A percentile compares a stretch with the other conserved stretches of the same genome.
phyloP scores from a whole-genome alignment of 2,113 vertebrate genomes.

The Numenius arquata region DNA sequence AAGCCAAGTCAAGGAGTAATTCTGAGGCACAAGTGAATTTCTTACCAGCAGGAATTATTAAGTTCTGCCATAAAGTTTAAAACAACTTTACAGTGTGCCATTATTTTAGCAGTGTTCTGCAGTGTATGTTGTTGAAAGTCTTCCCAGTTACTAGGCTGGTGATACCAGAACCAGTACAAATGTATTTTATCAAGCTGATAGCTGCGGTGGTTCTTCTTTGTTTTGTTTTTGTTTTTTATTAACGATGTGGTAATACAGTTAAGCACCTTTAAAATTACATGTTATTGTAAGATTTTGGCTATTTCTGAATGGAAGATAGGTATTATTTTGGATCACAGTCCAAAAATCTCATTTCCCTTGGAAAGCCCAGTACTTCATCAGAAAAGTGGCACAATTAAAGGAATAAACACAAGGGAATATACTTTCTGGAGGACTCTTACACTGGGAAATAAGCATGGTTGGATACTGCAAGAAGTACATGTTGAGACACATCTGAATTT shows the following conservation, averaged over 20 bases:
- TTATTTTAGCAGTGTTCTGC: background rate
- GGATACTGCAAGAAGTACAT: background rate
- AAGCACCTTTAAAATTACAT: constrained; percentile 47
- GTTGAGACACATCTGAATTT: background rate
- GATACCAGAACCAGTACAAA: constrained; percentile 40
- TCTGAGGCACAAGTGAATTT: background rate
- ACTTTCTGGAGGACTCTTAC: constrained; percentile 30
- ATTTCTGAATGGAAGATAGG: constrained; percentile 42
- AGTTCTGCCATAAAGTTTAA: constrained; percentile 3
- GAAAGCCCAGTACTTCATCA: constrained; percentile 32
- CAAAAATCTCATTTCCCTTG: constrained; percentile 47
- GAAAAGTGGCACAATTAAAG: constrained; percentile 51
- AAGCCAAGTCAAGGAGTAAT: constrained; percentile 12
- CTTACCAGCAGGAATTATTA: constrained; percentile 2
- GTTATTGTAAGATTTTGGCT: constrained; percentile 9
- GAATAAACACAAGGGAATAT: constrained; percentile 59
- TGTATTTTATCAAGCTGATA: constrained; percentile 48
- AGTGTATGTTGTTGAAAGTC: background rate
- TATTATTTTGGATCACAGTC: constrained; percentile 29
- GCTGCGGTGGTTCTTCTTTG: background rate
- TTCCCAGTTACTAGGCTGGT: background rate
- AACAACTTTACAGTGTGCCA: background rate
- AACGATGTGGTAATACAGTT: background rate
- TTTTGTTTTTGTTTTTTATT: constrained; percentile 17
- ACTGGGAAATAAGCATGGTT: background rate